These are phyloP conservation scores for Nezara viridula DNA, from an alignment of 2,888 invertebrate genomes.

Conservation along the genomic window DNA sequence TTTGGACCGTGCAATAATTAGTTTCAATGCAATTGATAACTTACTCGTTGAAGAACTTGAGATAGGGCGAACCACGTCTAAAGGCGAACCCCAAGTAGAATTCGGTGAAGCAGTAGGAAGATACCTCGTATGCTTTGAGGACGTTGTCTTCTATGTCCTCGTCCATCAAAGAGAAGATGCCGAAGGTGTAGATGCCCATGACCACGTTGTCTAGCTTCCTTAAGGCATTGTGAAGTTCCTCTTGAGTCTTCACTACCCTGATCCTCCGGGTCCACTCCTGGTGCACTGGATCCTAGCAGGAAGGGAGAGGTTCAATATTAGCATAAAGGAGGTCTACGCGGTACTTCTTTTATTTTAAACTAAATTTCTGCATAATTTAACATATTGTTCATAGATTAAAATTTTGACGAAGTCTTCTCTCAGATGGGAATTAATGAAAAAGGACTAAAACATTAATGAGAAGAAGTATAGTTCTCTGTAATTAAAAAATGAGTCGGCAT, in stretches of 20 bases:
- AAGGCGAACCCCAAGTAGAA: slow-evolving; percentile 57
- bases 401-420: too few relatives aligned
- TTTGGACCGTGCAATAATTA: neutral
- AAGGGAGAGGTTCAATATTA: neutral
- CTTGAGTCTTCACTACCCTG: neutral
- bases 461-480: too few relatives aligned
- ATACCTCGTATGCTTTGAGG: slow-evolving; percentile 55
- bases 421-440: too few relatives aligned
- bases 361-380: too few relatives aligned
- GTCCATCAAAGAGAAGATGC: slow-evolving; percentile 50
- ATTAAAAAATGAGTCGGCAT: too few relatives aligned
- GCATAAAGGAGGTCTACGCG: too few relatives aligned
- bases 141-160: slow-evolving; percentile 30
- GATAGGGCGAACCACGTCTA: slow-evolving; percentile 53
- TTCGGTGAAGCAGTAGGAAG: slow-evolving; percentile 54
- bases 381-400: too few relatives aligned
- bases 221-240: slow-evolving; percentile 21
- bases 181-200: slow-evolving; percentile 48
- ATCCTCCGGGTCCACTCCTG: slow-evolving; percentile 46
- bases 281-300: slow-evolving; percentile 23
- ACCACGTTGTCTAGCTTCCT: slow-evolving; percentile 47
- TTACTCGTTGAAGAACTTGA: slow-evolving; percentile 30
- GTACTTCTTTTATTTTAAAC: too few relatives aligned
- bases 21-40: neutral
- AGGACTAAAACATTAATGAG: too few relatives aligned